phyloP scores from a whole-genome alignment of 2,888 invertebrate genomes.

The Archips xylosteana region DNA sequence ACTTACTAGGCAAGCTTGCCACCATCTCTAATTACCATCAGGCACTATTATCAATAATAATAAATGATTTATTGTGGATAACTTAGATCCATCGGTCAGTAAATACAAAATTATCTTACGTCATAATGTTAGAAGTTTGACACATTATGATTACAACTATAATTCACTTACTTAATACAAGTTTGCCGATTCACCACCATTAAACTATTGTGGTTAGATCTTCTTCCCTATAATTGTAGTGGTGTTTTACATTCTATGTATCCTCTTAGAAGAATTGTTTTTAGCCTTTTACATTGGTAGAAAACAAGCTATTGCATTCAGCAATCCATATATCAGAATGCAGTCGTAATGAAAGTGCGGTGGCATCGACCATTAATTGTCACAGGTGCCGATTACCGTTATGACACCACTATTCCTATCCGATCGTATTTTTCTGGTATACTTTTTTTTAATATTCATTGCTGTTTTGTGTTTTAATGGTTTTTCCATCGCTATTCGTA shows the following conservation, averaged over 20 bases:
- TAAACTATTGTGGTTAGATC: no score
- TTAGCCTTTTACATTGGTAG: background rate
- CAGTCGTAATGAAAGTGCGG: constrained; percentile 64
- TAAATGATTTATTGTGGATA: no score
- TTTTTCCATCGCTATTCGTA: constrained; percentile 9
- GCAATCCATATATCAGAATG: constrained; percentile 43
- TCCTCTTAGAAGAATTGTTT: background rate
- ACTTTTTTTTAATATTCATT: constrained; percentile 57
- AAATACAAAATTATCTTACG: no score
- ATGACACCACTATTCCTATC: constrained; percentile 59
- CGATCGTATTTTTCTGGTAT: constrained; percentile 46
- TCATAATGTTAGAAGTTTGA: no score
- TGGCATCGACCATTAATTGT: constrained; percentile 67
- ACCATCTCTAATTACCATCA: no score
- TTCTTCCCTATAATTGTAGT: no score
- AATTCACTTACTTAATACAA: no score
- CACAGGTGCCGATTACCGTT: constrained; percentile 73
- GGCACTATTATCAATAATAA: no score
- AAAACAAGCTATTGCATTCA: constrained; percentile 24
- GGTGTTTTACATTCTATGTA: background rate
- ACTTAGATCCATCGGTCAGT: no score
- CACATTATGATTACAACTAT: no score
- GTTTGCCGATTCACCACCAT: no score
- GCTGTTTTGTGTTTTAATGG: constrained; percentile 44
- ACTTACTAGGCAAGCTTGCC: no score